Conservation (phyloP, 2,888 invertebrate species). For the Charanyca ferruginea region DNA sequence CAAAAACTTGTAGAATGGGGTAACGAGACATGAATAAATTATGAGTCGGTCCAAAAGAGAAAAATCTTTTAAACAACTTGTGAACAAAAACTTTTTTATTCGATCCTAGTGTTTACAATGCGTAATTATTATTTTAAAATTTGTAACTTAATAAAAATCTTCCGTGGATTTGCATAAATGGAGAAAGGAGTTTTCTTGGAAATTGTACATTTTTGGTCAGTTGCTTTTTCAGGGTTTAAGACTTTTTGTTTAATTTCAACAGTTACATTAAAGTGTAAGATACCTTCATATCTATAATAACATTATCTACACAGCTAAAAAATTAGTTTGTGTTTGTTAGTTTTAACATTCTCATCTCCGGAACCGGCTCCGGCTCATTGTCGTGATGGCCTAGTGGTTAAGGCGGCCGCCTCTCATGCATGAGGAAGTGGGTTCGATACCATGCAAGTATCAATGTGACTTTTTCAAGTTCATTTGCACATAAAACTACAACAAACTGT, state of each 20-base stretch:
- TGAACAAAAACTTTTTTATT: slow-evolving; percentile 64
- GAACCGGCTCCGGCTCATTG: no score
- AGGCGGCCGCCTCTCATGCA: no score
- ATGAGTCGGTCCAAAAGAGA: slow-evolving; percentile 67
- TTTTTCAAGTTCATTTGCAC: no score
- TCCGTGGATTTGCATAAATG: slow-evolving; percentile 52
- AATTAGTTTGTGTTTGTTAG: no score
- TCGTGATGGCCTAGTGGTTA: no score
- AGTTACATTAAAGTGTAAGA: background rate
- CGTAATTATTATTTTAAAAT: slow-evolving; percentile 64
- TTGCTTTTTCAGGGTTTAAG: background rate
- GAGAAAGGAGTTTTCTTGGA: slow-evolving; percentile 12
- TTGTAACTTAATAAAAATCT: slow-evolving; percentile 59
- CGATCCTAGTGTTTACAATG: slow-evolving; percentile 63
- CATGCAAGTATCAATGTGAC: no score
- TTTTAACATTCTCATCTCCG: no score
- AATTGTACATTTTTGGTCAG: background rate
- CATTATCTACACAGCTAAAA: no score
- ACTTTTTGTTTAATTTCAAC: background rate
- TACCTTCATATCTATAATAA: no score
- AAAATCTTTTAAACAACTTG: slow-evolving; percentile 66
- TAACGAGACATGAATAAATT: slow-evolving; percentile 75
- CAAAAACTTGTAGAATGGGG: slow-evolving; percentile 64
- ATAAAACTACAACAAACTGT: no score
- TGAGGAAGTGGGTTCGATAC: no score